Evolutionary conservation across 1,140 invertebrate genomes (phyloP).

Genomic region (Trachymyrmex septentrionalis): DNA sequence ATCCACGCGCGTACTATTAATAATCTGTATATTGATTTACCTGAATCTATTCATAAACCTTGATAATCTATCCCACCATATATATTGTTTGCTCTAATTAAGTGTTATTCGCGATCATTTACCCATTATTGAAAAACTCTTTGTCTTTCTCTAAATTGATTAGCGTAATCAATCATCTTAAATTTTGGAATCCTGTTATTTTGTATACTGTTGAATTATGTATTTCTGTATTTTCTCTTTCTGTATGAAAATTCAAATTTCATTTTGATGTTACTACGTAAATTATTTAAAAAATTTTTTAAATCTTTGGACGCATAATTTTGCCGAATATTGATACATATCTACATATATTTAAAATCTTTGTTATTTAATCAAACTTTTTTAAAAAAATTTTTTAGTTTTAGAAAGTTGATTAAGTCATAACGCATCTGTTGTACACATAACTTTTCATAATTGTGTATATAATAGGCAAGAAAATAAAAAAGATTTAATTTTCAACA

Average conservation of each 20-base stretch:
- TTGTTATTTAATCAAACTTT: background rate
- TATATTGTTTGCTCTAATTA: conserved; percentile 40
- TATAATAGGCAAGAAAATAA: conserved; percentile 8
- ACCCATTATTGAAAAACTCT: conserved; percentile 45
- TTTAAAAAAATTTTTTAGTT: background rate
- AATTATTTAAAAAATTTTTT: too few species aligned
- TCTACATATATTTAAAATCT: background rate
- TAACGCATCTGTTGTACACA: background rate
- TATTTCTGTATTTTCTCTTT: conserved; percentile 3
- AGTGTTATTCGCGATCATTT: conserved; percentile 25
- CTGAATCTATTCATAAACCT: conserved; percentile 60
- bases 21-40: conserved; percentile 59
- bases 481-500: background rate
- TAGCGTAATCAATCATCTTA: background rate
- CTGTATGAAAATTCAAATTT: background rate
- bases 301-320: too few species aligned
- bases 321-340: too few species aligned
- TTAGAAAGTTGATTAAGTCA: background rate
- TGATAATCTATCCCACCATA: conserved; percentile 40
- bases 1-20: conserved; percentile 56
- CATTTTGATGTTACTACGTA: background rate
- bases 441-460: background rate
- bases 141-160: background rate
- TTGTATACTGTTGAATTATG: background rate
- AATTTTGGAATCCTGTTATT: background rate